phyloP scores from a whole-genome alignment of 2,888 invertebrate genomes.

The Rhamphomyia laevipes region DNA sequence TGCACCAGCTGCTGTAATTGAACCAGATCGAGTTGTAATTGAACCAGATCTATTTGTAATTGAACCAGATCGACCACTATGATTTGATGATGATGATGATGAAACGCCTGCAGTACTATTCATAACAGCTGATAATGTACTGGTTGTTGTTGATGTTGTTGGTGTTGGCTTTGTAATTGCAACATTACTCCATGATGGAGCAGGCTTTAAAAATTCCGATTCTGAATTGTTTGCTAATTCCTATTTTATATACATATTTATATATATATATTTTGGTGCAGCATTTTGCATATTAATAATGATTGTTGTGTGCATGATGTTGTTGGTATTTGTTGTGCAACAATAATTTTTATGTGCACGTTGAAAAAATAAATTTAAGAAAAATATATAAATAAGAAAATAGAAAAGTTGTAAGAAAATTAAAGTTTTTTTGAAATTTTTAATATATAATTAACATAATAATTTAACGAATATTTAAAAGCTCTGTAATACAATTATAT shows the following conservation, averaged over 20 bases:
- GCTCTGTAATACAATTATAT: too few relatives aligned
- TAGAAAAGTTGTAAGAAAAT: too few relatives aligned
- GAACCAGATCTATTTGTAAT: neutral
- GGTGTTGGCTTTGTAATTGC: slow-evolving; percentile 29
- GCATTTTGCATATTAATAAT: neutral
- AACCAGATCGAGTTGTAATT: neutral
- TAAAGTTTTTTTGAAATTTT: too few relatives aligned
- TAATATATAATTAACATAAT: too few relatives aligned
- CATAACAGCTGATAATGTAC: slow-evolving; percentile 13
- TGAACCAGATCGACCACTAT: slow-evolving; percentile 18
- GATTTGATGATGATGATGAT: slow-evolving; percentile 25
- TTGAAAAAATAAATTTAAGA: too few relatives aligned
- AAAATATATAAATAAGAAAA: too few relatives aligned
- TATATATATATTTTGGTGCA: slow-evolving; percentile 7
- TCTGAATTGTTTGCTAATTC: slow-evolving; percentile 34
- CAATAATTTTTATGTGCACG: too few relatives aligned
- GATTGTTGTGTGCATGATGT: neutral
- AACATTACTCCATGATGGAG: slow-evolving; percentile 45
- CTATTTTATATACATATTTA: slow-evolving; percentile 18
- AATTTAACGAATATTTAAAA: too few relatives aligned
- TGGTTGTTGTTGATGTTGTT: slow-evolving; percentile 15
- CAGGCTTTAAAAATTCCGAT: slow-evolving; percentile 40
- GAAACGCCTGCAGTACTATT: slow-evolving; percentile 25
- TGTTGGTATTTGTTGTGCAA: neutral
- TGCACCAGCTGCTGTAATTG: too few relatives aligned